Conservation (phyloP, 53 echinoderm and acorn worm genomes). For the Apostichopus leukothele region DNA sequence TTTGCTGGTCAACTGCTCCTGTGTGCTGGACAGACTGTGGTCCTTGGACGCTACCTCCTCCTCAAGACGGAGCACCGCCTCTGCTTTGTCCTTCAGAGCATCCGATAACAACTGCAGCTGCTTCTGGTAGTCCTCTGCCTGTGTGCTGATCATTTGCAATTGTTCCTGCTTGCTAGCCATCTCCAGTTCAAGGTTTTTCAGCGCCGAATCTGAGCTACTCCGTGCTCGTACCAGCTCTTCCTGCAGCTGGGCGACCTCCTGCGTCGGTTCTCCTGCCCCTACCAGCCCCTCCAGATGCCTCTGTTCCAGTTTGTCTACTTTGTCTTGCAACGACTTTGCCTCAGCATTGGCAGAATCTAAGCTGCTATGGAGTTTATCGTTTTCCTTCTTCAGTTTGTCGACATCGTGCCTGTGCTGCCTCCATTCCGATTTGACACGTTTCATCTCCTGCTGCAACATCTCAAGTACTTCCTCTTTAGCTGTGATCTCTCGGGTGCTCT, state of each 20-base stretch:
- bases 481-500: constrained; percentile 37
- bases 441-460: constrained; percentile 56
- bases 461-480: constrained; percentile 57
- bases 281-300: background rate
- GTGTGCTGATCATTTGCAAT: constrained; percentile 12
- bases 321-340: constrained; percentile 13
- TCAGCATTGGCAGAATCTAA: constrained; percentile 20
- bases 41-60: constrained; percentile 63
- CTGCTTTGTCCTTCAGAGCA: constrained; percentile 48
- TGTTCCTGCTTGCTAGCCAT: constrained; percentile 36
- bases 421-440: constrained; percentile 21
- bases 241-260: constrained; percentile 17
- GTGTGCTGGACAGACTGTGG: constrained; percentile 57
- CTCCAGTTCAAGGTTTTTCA: constrained; percentile 30
- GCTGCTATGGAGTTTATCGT: background rate
- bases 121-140: constrained; percentile 40
- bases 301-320: constrained; percentile 22
- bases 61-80: constrained; percentile 21
- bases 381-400: constrained; percentile 52
- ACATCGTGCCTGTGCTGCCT: constrained; percentile 47
- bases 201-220: constrained; percentile 15
- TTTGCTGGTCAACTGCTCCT: constrained; percentile 69
- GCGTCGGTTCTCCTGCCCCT: background rate
- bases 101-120: constrained; percentile 34
- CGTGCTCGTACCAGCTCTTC: constrained; percentile 23